phyloP scores from a whole-genome alignment of 2,797 vertebrate species.

The Manis pentadactyla region DNA sequence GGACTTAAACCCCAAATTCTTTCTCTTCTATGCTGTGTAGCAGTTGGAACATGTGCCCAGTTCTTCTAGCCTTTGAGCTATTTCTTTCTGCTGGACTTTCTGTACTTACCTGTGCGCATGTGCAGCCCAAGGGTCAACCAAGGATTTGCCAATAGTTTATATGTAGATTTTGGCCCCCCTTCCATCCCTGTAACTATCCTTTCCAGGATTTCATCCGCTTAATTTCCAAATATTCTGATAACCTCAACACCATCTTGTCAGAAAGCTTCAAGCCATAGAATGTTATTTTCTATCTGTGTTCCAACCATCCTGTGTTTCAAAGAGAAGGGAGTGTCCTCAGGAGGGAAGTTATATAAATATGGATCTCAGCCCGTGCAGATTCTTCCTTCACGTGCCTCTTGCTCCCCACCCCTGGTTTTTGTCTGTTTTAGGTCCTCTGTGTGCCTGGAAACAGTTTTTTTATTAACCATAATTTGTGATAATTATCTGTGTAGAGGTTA shows the following conservation, averaged over 20 bases:
- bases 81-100: neutral
- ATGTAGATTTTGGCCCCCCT: neutral
- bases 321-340: neutral
- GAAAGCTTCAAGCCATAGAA: neutral
- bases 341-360: neutral
- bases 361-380: neutral
- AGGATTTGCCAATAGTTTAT: neutral
- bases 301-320: neutral
- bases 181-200: neutral
- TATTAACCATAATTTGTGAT: neutral
- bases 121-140: neutral
- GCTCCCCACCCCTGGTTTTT: accelerated
- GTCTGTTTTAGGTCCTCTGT: neutral
- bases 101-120: neutral
- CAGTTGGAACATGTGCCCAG: neutral
- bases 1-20: neutral
- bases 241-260: neutral
- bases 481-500: neutral
- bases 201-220: neutral
- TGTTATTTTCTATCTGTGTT: neutral
- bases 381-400: neutral
- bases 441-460: neutral
- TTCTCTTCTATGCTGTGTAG: neutral
- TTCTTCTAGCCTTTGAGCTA: neutral
- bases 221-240: neutral